Conservation (phyloP, 2,113 vertebrate species). For the Mesitornis unicolor region DNA sequence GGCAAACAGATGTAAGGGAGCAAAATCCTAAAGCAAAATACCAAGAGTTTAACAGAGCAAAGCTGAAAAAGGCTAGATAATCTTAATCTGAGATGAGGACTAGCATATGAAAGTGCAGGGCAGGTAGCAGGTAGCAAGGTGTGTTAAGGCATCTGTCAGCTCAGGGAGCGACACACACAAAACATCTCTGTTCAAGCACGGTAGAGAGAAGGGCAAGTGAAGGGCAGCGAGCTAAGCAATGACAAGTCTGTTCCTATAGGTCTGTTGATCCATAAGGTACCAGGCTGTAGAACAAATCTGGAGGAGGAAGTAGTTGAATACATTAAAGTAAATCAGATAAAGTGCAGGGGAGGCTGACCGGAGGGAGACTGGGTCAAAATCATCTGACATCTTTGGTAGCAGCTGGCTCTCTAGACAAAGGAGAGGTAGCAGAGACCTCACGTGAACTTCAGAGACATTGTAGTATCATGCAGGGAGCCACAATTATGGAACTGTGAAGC, state of each 20-base stretch:
- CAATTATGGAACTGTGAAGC: fast-evolving
- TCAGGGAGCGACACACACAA: not conserved
- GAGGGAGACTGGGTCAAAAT: not conserved
- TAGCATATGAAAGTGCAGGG: not conserved
- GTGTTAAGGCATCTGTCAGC: not conserved
- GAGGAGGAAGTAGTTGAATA: not conserved
- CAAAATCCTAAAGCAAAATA: not conserved
- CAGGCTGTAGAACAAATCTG: not conserved
- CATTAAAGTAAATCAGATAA: not conserved
- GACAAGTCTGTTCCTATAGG: not conserved
- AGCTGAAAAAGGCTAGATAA: not conserved
- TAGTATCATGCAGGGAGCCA: not conserved
- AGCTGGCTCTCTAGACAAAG: not conserved
- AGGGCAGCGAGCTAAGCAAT: not conserved
- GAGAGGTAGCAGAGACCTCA: not conserved
- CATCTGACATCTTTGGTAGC: not conserved
- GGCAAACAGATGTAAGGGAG: not conserved
- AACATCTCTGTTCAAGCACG: not conserved
- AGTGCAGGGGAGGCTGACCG: not conserved
- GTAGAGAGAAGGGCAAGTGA: not conserved
- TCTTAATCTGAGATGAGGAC: not conserved
- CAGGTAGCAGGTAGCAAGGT: not conserved
- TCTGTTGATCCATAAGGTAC: not conserved
- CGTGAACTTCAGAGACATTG: not conserved
- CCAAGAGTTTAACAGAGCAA: not conserved